These are phyloP conservation scores for Bombyx mandarina DNA, from an alignment of 1,140 invertebrate genomes.

Conservation along the genomic window DNA sequence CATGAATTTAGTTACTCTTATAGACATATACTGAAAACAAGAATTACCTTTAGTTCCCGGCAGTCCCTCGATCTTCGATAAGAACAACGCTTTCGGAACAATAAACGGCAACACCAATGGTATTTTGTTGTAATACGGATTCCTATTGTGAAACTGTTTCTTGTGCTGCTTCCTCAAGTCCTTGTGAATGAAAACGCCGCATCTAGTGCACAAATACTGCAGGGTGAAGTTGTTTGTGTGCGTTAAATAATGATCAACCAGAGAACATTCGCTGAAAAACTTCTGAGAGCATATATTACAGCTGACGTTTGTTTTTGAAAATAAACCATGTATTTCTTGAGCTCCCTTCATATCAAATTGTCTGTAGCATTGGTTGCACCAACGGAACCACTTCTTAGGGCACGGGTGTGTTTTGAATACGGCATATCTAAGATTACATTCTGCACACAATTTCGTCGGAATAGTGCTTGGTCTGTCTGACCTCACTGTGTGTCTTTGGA, in stretches of 20 bases:
- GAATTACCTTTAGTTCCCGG: no score
- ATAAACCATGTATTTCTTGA: not conserved
- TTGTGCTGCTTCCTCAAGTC: slow-evolving; percentile 1
- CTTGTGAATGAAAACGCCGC: not conserved
- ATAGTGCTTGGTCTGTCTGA: slow-evolving; percentile 2
- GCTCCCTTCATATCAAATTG: not conserved
- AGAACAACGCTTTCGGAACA: no score
- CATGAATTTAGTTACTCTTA: no score
- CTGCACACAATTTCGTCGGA: not conserved
- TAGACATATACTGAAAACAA: no score
- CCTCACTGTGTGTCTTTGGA: not conserved
- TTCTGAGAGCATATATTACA: slow-evolving; percentile 17
- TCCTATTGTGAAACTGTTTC: not conserved
- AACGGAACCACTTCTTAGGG: not conserved
- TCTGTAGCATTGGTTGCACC: slow-evolving; percentile 3
- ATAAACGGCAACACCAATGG: no score
- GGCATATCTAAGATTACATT: slow-evolving; percentile 1
- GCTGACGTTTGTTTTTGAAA: slow-evolving; percentile 7
- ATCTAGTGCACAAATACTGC: slow-evolving; percentile 14
- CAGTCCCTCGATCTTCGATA: no score
- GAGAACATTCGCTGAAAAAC: slow-evolving; percentile 14
- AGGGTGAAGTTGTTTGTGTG: slow-evolving; percentile 20
- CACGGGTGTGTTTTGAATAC: not conserved
- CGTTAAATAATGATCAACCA: slow-evolving; percentile 15
- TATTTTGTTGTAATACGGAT: not conserved